Evolutionary conservation across 1,140 invertebrate genomes (phyloP).

Genomic region (Berghia stephanieae): DNA sequence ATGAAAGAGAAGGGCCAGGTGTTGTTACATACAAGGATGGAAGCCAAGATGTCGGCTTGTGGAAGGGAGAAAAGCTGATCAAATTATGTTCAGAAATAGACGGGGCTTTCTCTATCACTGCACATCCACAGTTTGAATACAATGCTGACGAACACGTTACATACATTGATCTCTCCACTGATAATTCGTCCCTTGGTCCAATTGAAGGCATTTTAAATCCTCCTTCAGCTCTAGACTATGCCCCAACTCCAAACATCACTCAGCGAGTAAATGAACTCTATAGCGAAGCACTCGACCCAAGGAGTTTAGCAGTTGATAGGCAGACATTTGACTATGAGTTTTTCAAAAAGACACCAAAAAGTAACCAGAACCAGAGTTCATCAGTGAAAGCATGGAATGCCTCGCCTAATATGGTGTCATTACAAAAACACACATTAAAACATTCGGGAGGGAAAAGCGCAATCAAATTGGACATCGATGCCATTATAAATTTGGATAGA

Average conservation of each 20-base stretch:
- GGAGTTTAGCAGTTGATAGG: constrained; percentile 56
- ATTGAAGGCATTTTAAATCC: constrained; percentile 36
- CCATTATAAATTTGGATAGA: constrained; percentile 53
- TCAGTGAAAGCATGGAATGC: constrained; percentile 54
- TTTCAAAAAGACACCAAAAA: constrained; percentile 41
- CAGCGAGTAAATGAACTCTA: constrained; percentile 52
- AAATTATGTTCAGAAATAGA: constrained; percentile 53
- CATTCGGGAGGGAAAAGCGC: constrained; percentile 40
- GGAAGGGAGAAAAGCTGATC: constrained; percentile 60
- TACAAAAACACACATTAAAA: constrained; percentile 59
- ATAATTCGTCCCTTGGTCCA: neutral
- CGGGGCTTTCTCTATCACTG: constrained; percentile 53
- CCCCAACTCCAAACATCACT: constrained; percentile 39
- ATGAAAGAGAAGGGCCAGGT: constrained; percentile 64
- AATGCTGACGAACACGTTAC: constrained; percentile 50
- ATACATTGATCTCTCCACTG: constrained; percentile 37
- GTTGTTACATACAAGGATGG: constrained; percentile 60
- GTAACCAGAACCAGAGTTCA: constrained; percentile 30
- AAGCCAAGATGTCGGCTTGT: constrained; percentile 63
- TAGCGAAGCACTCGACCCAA: constrained; percentile 51
- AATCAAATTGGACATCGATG: constrained; percentile 52
- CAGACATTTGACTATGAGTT: constrained; percentile 57
- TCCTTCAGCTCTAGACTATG: constrained; percentile 41
- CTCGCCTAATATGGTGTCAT: constrained; percentile 55
- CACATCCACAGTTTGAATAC: constrained; percentile 60